Base-by-base conservation (phyloP, 2,113 vertebrate species). In the Spilogale gracilis region DNA sequence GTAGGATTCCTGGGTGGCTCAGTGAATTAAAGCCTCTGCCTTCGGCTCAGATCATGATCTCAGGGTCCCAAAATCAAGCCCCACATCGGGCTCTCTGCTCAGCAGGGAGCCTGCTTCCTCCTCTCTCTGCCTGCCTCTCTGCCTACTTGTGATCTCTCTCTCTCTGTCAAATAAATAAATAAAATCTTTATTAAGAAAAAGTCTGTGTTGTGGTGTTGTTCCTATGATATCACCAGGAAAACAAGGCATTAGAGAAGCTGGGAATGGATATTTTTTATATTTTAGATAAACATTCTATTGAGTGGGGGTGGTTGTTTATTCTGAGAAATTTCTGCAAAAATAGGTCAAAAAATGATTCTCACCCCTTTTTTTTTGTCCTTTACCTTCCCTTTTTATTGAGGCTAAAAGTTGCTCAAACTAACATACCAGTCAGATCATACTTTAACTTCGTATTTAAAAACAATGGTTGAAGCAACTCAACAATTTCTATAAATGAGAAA, bases 401-500 rank as follows among this genome's bases (percentile, higher is more conserved):
- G 7, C 63, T 93, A n/a, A 89, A 94, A 83, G 16, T 84, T 84
- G 23, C 21, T 18, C 61, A 65, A 96, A 58, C 20, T 88, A 56
- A 21, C 13, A 32, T 54, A 18, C 8, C 21, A 88, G 71, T 85
- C 83, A 89, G 10, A 83, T 50, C 27, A 9, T 23, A 56, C 2
- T 93, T 97, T 74, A 50, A 45, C 84, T 91, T 50, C 89, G 1
- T 27, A 50, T 89, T 87, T 95, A 94, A 71, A 97, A 89, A 10
- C 69, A 45, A 52, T 94, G 82, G 73, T 85, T 89, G 60, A 89
- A 94, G 69, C 52, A 96, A 94, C n/a, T 89, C 13, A 61, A 91
- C 67, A n/a, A 69, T 80, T 86, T 43, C 43, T 82, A 65, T 32
- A 78, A 96, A 80, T 79, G 8, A 32, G 16, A 50, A n/a, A 54